Percentiles rank a stretch among this genome's conserved stretches.
phyloP scores from a whole-genome alignment of 1,140 invertebrate genomes.

The Ctenoplectra terminalis region DNA sequence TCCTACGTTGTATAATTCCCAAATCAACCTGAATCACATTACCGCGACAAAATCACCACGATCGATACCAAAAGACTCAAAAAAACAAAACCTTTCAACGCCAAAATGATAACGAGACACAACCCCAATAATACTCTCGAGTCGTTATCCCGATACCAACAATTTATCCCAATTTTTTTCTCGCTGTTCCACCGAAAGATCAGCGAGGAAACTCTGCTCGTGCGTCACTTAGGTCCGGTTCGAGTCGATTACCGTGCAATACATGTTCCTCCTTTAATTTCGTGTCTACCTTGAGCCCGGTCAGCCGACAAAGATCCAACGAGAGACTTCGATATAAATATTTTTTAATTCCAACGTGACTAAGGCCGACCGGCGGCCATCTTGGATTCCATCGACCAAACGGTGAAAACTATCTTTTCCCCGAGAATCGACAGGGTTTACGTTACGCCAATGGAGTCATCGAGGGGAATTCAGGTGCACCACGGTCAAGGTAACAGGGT shows the following conservation, averaged over 20 bases:
- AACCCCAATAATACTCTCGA: too few species aligned
- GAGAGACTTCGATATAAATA: constrained; percentile 16
- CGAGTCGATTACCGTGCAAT: not conserved
- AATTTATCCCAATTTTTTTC: too few species aligned
- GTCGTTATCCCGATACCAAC: too few species aligned
- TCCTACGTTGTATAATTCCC: too few species aligned
- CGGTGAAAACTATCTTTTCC: constrained; percentile 26
- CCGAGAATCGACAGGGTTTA: not conserved
- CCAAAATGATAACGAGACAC: too few species aligned
- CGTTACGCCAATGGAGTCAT: constrained; percentile 53
- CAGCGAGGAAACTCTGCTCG: constrained; percentile 10
- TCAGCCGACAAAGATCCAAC: not conserved
- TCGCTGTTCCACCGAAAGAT: too few species aligned
- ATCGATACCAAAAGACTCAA: too few species aligned
- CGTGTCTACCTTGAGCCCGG: constrained; percentile 58
- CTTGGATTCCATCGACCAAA: not conserved
- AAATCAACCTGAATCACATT: too few species aligned
- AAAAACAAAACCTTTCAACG: too few species aligned
- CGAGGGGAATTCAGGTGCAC: constrained; percentile 53
- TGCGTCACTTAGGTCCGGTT: constrained; percentile 59
- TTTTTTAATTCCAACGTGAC: constrained; percentile 32
- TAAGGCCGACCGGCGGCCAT: constrained; percentile 47
- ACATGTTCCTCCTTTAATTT: constrained; percentile 41
- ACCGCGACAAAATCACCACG: too few species aligned
- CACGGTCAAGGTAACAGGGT: constrained; percentile 67